Conservation (phyloP, 92 coral and sea anemone species). For the Parazoanthus atlanticus region DNA sequence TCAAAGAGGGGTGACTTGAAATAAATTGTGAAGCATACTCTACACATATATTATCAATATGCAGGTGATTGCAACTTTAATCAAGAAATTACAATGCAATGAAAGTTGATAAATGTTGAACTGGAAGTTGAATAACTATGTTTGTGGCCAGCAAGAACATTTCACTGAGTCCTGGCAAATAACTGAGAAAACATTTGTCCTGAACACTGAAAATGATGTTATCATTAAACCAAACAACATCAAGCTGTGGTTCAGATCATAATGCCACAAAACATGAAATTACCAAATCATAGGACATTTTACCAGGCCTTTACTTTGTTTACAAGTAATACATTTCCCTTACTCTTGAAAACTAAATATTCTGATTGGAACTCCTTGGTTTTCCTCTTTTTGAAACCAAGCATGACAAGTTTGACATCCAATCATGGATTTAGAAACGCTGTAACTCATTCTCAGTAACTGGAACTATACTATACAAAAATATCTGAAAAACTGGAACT, state of each 20-base stretch:
- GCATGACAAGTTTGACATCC: too few relatives aligned
- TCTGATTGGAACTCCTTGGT: constrained; percentile 11
- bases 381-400: constrained; percentile 21
- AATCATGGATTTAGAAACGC: constrained; percentile 15
- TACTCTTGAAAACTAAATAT: constrained; percentile 5
- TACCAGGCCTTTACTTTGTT: constrained; percentile 18
- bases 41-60: constrained; percentile 26
- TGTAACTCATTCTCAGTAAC: constrained; percentile 9
- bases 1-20: constrained; percentile 29
- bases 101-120: constrained; percentile 9
- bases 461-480: constrained; percentile 15
- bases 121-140: constrained; percentile 15
- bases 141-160: constrained; percentile 15
- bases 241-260: constrained; percentile 15
- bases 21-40: constrained; percentile 12
- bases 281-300: background rate
- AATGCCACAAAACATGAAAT: constrained; percentile 7
- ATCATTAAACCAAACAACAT: constrained; percentile 21
- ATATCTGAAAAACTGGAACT: constrained; percentile 20
- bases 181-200: constrained; percentile 7
- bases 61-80: constrained; percentile 27
- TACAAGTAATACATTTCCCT: constrained; percentile 10
- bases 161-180: constrained; percentile 2
- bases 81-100: constrained; percentile 15
- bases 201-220: constrained; percentile 21